Conservation (phyloP, 2,113 vertebrate genomes). For the Larimichthys polyactis region DNA sequence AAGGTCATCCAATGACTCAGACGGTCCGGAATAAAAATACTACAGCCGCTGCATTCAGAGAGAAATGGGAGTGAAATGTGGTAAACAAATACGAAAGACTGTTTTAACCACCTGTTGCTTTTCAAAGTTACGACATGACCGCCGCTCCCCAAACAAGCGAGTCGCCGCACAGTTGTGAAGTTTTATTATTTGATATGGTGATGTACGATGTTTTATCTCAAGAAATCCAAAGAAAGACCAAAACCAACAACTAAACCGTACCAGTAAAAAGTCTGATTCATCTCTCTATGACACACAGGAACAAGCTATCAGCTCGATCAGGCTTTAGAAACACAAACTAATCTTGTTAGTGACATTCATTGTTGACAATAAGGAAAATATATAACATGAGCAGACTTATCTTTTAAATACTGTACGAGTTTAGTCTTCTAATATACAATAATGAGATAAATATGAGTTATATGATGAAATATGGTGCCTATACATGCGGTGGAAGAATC, state of each 20-base stretch:
- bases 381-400: background rate
- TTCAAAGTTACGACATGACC: background rate
- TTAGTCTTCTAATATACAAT: background rate
- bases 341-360: background rate
- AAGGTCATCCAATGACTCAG: slow-evolving; percentile 44
- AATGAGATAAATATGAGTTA: background rate
- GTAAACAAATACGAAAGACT: background rate
- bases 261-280: slow-evolving; percentile 20
- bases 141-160: background rate
- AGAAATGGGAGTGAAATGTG: slow-evolving; percentile 22
- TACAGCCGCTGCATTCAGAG: slow-evolving; percentile 13
- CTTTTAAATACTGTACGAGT: background rate
- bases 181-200: background rate
- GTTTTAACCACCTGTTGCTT: background rate
- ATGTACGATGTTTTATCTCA: background rate
- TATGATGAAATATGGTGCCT: background rate
- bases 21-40: slow-evolving; percentile 25
- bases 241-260: background rate
- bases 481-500: background rate
- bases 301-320: background rate
- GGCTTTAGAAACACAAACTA: background rate
- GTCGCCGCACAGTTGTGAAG: background rate
- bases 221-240: background rate
- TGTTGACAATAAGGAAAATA: background rate
- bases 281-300: slow-evolving; percentile 14